phyloP scores from a whole-genome alignment of 2,888 invertebrate genomes.

The Aphrophora alni region DNA sequence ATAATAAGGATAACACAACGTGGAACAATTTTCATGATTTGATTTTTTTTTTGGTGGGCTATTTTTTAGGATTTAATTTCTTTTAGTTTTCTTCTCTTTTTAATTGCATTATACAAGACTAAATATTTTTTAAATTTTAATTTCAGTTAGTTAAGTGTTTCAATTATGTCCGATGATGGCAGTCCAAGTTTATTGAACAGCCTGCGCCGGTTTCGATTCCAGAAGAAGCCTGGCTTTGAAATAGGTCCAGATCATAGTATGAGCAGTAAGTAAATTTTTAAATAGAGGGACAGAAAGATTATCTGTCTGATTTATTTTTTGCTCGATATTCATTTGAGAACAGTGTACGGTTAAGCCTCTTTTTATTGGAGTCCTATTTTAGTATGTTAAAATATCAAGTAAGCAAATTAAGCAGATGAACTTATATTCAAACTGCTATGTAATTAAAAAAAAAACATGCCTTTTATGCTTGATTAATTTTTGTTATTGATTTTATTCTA shows the following conservation, averaged over 20 bases:
- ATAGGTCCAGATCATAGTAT: background rate
- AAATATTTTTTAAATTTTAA: background rate
- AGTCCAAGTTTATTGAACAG: slow-evolving; percentile 61
- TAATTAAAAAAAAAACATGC: no score
- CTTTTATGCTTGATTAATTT: no score
- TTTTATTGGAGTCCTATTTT: no score
- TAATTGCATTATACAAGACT: background rate
- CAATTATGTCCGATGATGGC: slow-evolving; percentile 52
- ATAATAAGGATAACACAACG: no score
- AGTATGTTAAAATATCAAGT: no score
- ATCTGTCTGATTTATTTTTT: background rate
- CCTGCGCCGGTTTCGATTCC: slow-evolving; percentile 72
- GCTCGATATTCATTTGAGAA: no score
- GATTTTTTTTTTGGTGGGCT: no score
- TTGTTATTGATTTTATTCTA: no score
- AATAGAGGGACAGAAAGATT: background rate
- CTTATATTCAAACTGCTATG: no score
- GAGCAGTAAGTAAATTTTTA: background rate
- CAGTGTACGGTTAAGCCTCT: no score
- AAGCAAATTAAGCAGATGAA: no score
- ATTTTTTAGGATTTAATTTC: background rate
- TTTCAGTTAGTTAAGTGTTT: background rate
- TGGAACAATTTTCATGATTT: no score
- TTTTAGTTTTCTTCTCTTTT: background rate
- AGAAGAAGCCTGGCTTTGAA: slow-evolving; percentile 62